Conservation (phyloP, 2,113 vertebrate genomes). For the Parotia lawesii region DNA sequence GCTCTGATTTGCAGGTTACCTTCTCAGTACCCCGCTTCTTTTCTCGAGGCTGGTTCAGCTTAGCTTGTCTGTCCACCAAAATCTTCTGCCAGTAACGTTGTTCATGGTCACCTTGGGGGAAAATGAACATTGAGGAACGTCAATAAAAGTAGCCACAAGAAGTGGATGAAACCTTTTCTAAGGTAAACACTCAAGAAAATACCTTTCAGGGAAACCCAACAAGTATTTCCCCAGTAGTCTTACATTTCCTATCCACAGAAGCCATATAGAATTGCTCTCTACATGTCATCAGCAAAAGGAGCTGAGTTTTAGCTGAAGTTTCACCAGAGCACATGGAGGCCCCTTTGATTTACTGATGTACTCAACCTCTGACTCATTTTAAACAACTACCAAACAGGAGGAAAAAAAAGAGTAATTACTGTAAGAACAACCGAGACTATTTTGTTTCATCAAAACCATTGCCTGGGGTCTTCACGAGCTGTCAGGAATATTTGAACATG, state of each 20-base stretch:
- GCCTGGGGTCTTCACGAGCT: background rate
- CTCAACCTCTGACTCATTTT: background rate
- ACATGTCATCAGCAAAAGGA: background rate
- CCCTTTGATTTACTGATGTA: background rate
- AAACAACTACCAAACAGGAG: background rate
- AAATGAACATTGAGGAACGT: background rate
- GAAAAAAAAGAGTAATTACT: background rate
- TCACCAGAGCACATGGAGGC: fast-evolving
- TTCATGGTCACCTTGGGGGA: constrained; percentile 84
- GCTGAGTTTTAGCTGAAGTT: background rate
- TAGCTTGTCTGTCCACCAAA: constrained; percentile 93
- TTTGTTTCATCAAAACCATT: background rate
- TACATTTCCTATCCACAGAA: background rate
- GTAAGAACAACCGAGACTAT: background rate
- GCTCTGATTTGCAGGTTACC: constrained; percentile 64
- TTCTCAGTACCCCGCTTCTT: constrained; percentile 94
- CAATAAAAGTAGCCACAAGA: fast-evolving
- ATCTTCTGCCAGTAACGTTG: constrained; percentile 99
- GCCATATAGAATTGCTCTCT: background rate
- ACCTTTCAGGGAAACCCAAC: background rate
- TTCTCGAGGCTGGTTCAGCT: constrained; percentile 92
- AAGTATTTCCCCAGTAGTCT: background rate
- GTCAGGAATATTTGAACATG: background rate
- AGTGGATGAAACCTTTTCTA: background rate
- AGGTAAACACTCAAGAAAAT: background rate